Conservation (phyloP, 2,797 vertebrate species). For the Malacoctenus gilli region DNA sequence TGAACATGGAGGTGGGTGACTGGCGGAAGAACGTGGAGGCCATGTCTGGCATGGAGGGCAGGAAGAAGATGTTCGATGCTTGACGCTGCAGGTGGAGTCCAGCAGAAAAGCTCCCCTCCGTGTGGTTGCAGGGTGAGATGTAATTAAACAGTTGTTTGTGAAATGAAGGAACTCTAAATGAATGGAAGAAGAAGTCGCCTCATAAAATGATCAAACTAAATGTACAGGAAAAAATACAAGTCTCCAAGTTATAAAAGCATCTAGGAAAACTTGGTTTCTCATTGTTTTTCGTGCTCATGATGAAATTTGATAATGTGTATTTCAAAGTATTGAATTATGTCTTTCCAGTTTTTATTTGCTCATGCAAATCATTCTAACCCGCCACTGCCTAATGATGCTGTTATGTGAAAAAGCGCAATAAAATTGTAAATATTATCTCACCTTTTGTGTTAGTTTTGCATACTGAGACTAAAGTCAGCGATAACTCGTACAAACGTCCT, state of each 20-base stretch:
- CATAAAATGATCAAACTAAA: too few species aligned
- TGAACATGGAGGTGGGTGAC: conserved; percentile 75
- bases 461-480: not conserved
- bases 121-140: not conserved
- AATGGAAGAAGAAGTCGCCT: too few species aligned
- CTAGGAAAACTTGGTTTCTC: too few species aligned
- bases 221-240: too few species aligned
- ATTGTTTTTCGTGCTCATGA: too few species aligned
- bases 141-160: not conserved
- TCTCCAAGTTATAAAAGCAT: too few species aligned
- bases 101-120: conserved; percentile 37
- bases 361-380: conserved; percentile 5
- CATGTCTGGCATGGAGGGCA: conserved; percentile 82
- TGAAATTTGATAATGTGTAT: not conserved
- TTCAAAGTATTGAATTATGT: too few species aligned
- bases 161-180: too few species aligned
- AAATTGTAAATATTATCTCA: conserved; percentile 13
- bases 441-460: not conserved
- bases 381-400: conserved; percentile 11
- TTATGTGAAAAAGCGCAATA: conserved; percentile 14
- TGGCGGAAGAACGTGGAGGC: conserved; percentile 83
- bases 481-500: too few species aligned
- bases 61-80: conserved; percentile 82
- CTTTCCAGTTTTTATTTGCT: conserved; percentile 2
- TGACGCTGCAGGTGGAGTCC: conserved; percentile 53